Evolutionary conservation across 1,140 invertebrate genomes (phyloP), one percentile per base, ranked within the genome.

Genomic region (Pogonus chalceus): DNA sequence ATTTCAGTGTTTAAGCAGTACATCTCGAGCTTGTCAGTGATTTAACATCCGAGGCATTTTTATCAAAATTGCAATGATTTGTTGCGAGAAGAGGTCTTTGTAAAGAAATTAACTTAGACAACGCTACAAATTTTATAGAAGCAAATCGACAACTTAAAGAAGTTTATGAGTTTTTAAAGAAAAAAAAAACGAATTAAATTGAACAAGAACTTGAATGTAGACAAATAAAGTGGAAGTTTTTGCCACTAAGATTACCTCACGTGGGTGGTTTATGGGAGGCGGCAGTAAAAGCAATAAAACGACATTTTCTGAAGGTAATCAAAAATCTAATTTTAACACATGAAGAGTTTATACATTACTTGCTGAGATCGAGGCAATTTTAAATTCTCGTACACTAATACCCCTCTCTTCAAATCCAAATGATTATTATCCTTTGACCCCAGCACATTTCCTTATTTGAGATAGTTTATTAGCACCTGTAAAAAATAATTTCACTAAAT

Each of bases 201-300:
- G n/a, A 7, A 7, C 7, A 9, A 2, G 2, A 57, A 31, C 71
- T 68, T 62, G 73, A 76, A 58, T 57, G 64, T 1, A n/a, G n/a
- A n/a, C n/a, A n/a, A n/a, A n/a, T n/a, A n/a, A n/a, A n/a, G n/a
- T n/a, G n/a, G n/a, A n/a, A n/a, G n/a, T n/a, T n/a, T n/a, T n/a
- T n/a, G n/a, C n/a, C n/a, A n/a, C n/a, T n/a, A n/a, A n/a, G n/a
- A n/a, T n/a, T n/a, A n/a, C n/a, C n/a, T n/a, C n/a, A n/a, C n/a
- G n/a, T n/a, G n/a, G 56, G 54, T 22, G 64, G 59, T 23, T 56
- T 57, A 20, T 20, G 57, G 23, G 51, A 56, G 1, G 1, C 55
- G 54, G 65, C 58, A 1, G 64, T 76, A 0, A 69, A 69, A 58
- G 56, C 55, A 20, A 56, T 65, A 2, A 76, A 75, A 56, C 55